These are phyloP conservation scores for Cololabis saira DNA, from an alignment of 2,113 vertebrate genomes.

Conservation along the genomic window DNA sequence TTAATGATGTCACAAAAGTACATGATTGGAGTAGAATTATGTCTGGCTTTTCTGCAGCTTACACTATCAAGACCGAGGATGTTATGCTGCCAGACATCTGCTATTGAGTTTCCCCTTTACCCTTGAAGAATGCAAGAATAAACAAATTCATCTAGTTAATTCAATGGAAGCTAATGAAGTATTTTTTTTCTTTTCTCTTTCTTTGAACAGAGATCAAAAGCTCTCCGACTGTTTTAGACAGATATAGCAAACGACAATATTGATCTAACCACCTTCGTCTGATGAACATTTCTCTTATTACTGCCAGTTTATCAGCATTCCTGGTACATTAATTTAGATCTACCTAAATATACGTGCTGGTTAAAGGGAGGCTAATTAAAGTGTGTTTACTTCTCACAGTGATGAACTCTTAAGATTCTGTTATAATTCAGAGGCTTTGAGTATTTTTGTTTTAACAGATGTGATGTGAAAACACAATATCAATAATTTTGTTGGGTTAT, in stretches of 20 bases:
- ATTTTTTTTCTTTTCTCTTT: conserved; percentile 4
- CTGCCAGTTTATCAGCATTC: conserved; percentile 14
- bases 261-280: conserved; percentile 7
- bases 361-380: conserved; percentile 39
- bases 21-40: conserved; percentile 18
- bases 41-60: conserved; percentile 21
- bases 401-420: conserved; percentile 37
- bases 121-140: conserved; percentile 24
- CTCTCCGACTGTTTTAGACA: conserved; percentile 17
- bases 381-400: conserved; percentile 4
- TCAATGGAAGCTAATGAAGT: conserved; percentile 26
- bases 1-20: conserved; percentile 7
- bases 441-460: conserved; percentile 44
- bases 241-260: conserved; percentile 12
- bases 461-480: conserved; percentile 51
- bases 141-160: conserved; percentile 30
- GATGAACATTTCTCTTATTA: conserved; percentile 30
- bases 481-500: conserved; percentile 46
- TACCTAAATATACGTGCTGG: conserved; percentile 38
- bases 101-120: conserved; percentile 31
- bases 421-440: conserved; percentile 35
- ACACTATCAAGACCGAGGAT: conserved; percentile 36
- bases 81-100: conserved; percentile 41
- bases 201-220: conserved; percentile 21
- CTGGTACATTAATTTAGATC: conserved; percentile 53